Evolutionary conservation across 1,140 invertebrate species (phyloP).

Genomic region (Macrotrachela quadricornifera): DNA sequence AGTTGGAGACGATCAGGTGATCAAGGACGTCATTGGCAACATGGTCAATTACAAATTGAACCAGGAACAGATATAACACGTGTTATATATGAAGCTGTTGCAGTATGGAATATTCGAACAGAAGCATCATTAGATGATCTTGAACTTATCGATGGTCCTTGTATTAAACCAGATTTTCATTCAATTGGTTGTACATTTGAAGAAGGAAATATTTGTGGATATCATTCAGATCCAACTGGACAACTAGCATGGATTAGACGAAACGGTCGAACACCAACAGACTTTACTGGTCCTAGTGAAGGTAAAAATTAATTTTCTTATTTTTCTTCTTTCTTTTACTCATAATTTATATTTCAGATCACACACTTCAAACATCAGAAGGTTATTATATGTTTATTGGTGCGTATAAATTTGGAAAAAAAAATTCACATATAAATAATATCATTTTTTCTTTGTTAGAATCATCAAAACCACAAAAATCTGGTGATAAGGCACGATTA

Average conservation of each 20-base stretch:
- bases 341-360: slow-evolving; percentile 15
- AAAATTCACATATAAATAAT: no score
- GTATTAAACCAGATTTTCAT: neutral
- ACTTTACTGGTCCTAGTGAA: slow-evolving; percentile 17
- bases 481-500: neutral
- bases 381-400: slow-evolving; percentile 1
- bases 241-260: slow-evolving; percentile 7
- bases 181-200: slow-evolving; percentile 2
- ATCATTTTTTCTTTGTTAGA: neutral
- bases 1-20: no score
- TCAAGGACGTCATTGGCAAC: no score
- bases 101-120: neutral
- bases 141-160: neutral
- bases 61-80: no score
- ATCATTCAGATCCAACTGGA: neutral
- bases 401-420: neutral
- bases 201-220: slow-evolving; percentile 3
- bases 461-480: neutral
- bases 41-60: no score
- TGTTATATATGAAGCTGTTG: no score
- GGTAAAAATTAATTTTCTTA: neutral
- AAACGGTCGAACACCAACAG: slow-evolving; percentile 12
- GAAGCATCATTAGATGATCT: slow-evolving; percentile 12
- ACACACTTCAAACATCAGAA: slow-evolving; percentile 18
- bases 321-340: neutral